Base-by-base conservation (phyloP, 2,113 vertebrate genomes). In the Nothocercus julius region DNA sequence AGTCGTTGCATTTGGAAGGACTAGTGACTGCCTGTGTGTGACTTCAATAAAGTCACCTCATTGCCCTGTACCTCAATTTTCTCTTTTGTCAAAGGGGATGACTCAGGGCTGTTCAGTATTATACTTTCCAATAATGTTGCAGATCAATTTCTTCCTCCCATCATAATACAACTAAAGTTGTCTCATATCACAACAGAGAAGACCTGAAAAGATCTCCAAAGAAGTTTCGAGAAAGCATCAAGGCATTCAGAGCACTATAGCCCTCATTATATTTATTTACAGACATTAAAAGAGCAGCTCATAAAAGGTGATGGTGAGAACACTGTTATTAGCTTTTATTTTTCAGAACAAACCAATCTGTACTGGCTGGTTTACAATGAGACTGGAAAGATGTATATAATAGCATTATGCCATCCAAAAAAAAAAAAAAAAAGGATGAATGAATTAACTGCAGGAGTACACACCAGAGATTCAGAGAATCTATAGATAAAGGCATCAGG, bases 391-490 rank as follows among this genome's bases (percentile, higher is more conserved):
- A 40, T 87, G 82, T 66, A 53, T 30, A 6, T 76, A 92, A 86
- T 81, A 92, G 90, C 92, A 96, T 85, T 80, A 44, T 88, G 76
- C 78, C 95, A 86, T 53, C 64, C 53, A 61, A 68, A 88, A 54
- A 45, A 92, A 86, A 96, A 92, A 66, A 93, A 97, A 42, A 45
- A 47, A 47, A 47, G 90, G 86, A 96, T 93, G 69, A 93, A 97
- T 96, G 82, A 94, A 96, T 95, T 95, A 95, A 84, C 34, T 73
- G 47, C 27, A 81, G 54, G 34, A 93, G 16, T 73, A 81, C 53
- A 49, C 82, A 89, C 9, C 10, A 0, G 1, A 92, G 21, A 92
- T 80, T 79, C 92, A 61, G 75, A 81, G 91, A 92, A 85, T 79
- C 77, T 86, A 70, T 47, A 84, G 40, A 90, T 3, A 82, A 91